Evolutionary conservation across 1,140 invertebrate genomes (phyloP).

Genomic region (Anoplophora glabripennis): DNA sequence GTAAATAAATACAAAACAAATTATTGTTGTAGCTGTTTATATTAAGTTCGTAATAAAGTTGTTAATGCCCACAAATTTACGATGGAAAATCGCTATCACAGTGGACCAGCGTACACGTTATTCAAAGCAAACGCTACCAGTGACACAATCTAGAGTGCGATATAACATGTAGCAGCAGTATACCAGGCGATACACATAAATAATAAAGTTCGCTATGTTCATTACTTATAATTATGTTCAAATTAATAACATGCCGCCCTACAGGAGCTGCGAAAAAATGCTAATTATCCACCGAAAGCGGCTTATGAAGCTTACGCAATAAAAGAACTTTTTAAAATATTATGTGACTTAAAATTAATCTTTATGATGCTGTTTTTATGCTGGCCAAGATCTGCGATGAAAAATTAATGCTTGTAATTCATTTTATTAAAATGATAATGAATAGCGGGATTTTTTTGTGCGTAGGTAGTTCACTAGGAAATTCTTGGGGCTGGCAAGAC

Average conservation of each 20-base stretch:
- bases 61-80: slow-evolving; percentile 26
- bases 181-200: slow-evolving; percentile 22
- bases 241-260: slow-evolving; percentile 24
- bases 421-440: too few species aligned
- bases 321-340: too few species aligned
- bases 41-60: slow-evolving; percentile 2
- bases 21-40: too few species aligned
- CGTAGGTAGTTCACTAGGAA: too few species aligned
- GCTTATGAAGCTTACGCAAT: too few species aligned
- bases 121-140: slow-evolving; percentile 25
- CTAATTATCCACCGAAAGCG: slow-evolving; percentile 4
- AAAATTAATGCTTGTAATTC: too few species aligned
- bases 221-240: slow-evolving; percentile 31
- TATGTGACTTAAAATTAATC: too few species aligned
- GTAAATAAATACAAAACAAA: too few species aligned
- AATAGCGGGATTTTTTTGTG: too few species aligned
- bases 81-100: slow-evolving; percentile 26
- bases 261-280: background rate
- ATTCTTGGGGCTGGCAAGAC: too few species aligned
- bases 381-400: too few species aligned
- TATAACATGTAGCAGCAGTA: slow-evolving; percentile 22
- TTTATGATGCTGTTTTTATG: too few species aligned
- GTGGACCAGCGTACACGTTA: slow-evolving; percentile 27
- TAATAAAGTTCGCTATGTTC: slow-evolving; percentile 30
- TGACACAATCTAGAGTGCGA: slow-evolving; percentile 31